Base-by-base conservation (phyloP, 2,113 vertebrate genomes). In the Laticauda laticaudata region DNA sequence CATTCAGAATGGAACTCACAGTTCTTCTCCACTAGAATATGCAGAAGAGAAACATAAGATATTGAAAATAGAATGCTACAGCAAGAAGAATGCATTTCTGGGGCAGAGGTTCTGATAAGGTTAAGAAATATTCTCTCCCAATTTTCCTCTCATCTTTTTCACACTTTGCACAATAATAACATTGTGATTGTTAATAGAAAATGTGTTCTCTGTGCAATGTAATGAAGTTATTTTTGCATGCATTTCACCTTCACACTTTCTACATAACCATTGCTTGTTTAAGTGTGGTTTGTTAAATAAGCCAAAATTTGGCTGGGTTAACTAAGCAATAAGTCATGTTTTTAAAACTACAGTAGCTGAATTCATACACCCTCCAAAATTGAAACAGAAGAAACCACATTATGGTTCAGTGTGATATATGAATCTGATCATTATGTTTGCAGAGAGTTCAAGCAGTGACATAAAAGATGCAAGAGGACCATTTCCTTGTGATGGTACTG, bases 1-100 rank as follows among this genome's bases (percentile, higher is more conserved):
- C 96, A 97, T 96, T 97, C 95, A 94, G 93, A 94, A 64, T 96
- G 95, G 96, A 96, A 91, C 93, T 92, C 94, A 94, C 91, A 92
- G 92, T 92, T 95, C 95, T 64, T 88, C 91, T 94, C 87, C n/a
- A 43, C 90, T 29, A 3, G 21, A 93, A 14, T 87, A 91, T 0
- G 0, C 81, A 87, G 18, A 24, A 26, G 95, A 90, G 90, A 94
- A 95, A 94, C 45, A 59, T 93, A 93, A 96, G 93, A 20, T 0
- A 86, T 85, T 53, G 93, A 43, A 81, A 86, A 96, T 95, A 94
- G 95, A 96, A 95, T 95, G 93, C 90, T 94, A 2, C 90, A 89
- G 93, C 61, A 61, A 3, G 87, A 94, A 55, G 95, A 92, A 29
- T 90, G 43, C 69, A 24, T 94, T 95, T 95, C 86, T 26, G 21